Base-by-base conservation (phyloP, 2,113 vertebrate genomes). In the Lanius collurio region DNA sequence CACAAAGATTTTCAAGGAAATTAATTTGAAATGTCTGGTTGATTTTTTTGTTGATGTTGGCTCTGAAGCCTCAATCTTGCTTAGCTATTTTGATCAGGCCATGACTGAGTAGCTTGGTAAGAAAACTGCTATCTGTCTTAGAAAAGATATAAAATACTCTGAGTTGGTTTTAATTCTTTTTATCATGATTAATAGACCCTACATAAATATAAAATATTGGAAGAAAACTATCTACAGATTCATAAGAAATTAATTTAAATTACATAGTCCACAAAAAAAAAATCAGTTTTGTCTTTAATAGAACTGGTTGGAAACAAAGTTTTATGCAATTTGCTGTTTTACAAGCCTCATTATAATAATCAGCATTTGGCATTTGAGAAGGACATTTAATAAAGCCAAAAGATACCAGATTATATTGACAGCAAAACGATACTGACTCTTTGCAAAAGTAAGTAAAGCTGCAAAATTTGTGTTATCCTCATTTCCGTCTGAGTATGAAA, bases 1-100 rank as follows among this genome's bases (percentile, higher is more conserved):
- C 52, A 56, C 62, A 93, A 78, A 94, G 90, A 85, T 57, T n/a
- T 86, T 93, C 24, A 78, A 49, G 37, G 13, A 94, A 69, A 96
- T 60, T 41, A 83, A 50, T 94, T 83, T 83, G 15, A 94, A 93
- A 96, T n/a, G 22, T 68, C 83, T 90, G 56, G 7, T 42, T 85
- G 49, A 31, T 86, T 84, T 95, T 53, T 92, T 90, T 92, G 19
- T 62, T 87, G 44, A 27, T 67, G 76, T 47, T 71, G 79, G 57
- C 83, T 73, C 53, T 37, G 87, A 86, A 90, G 6, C 42, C 37
- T 89, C 78, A 82, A 60, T 49, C 75, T 63, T 68, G 68, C 22
- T 35, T 18, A 63, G 81, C 74, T 89, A 20, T 76, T 50, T 81
- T 50, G 27, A 87, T 80, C 33, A 90, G 81, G 70, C 37, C 15